These are phyloP conservation scores for Zeugodacus cucurbitae DNA, from an alignment of 1,140 invertebrate species.

Conservation along the genomic window DNA sequence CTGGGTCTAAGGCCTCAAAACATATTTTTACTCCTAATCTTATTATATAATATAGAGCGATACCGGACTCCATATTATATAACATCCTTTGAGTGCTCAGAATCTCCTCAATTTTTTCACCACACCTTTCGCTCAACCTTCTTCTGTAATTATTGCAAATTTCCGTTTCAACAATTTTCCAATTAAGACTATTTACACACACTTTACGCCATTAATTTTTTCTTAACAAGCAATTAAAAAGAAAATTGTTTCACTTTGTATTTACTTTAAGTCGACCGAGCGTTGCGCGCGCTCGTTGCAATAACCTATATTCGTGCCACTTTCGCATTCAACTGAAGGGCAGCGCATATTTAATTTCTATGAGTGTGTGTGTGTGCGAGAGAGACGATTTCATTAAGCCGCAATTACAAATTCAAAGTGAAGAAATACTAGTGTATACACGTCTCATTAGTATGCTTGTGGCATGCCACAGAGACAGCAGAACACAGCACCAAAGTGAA, in stretches of 20 bases:
- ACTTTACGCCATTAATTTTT: not conserved
- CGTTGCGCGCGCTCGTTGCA: not conserved
- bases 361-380: not conserved
- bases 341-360: not conserved
- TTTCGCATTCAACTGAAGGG: slow-evolving; percentile 1
- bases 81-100: too few relatives aligned
- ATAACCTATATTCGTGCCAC: not conserved
- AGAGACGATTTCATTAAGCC: slow-evolving; percentile 13
- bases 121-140: too few relatives aligned
- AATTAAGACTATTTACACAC: not conserved
- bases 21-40: too few relatives aligned
- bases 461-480: not conserved
- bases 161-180: not conserved
- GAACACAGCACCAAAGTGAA: not conserved
- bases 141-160: not conserved
- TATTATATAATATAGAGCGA: too few relatives aligned
- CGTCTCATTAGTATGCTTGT: not conserved
- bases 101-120: too few relatives aligned
- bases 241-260: not conserved
- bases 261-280: not conserved
- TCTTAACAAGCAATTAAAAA: not conserved
- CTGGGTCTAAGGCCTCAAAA: too few relatives aligned
- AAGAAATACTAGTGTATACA: not conserved
- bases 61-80: too few relatives aligned
- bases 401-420: slow-evolving; percentile 23